phyloP scores from a whole-genome alignment of 2,888 invertebrate genomes.

The Nephrotoma appendiculata region DNA sequence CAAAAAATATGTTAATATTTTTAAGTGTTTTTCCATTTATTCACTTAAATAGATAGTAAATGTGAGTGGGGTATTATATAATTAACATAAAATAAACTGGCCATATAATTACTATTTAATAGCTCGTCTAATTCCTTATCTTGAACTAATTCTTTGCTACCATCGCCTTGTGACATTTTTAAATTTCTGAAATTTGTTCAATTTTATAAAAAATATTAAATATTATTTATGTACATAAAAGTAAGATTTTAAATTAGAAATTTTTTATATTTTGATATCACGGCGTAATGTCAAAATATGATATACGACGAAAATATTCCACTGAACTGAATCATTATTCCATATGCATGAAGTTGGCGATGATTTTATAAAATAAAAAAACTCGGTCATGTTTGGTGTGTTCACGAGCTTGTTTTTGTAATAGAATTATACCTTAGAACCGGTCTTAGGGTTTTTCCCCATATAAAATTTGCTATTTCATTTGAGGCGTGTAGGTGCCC shows the following conservation, averaged over 20 bases:
- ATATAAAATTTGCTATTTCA: no score
- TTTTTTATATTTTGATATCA: not conserved
- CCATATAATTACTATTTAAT: conserved; percentile 49
- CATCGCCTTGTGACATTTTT: conserved; percentile 4
- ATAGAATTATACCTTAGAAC: no score
- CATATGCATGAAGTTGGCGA: not conserved
- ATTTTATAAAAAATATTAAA: not conserved
- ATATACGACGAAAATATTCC: not conserved
- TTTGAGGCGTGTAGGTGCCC: no score
- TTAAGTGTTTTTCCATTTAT: not conserved
- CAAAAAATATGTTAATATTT: not conserved
- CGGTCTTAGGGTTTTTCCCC: no score
- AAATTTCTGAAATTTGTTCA: not conserved
- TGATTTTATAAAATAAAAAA: not conserved
- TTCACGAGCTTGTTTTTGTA: no score
- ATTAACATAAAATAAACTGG: not conserved
- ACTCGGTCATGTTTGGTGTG: no score
- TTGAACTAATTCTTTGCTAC: not conserved
- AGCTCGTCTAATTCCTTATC: conserved; percentile 61
- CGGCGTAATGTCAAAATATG: not conserved
- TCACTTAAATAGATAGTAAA: not conserved
- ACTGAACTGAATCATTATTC: not conserved
- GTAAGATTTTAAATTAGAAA: not conserved
- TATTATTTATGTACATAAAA: not conserved
- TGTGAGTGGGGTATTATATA: not conserved